Evolutionary conservation across 2,113 vertebrate species (phyloP).

Genomic region (Chascanopsetta lugubris): DNA sequence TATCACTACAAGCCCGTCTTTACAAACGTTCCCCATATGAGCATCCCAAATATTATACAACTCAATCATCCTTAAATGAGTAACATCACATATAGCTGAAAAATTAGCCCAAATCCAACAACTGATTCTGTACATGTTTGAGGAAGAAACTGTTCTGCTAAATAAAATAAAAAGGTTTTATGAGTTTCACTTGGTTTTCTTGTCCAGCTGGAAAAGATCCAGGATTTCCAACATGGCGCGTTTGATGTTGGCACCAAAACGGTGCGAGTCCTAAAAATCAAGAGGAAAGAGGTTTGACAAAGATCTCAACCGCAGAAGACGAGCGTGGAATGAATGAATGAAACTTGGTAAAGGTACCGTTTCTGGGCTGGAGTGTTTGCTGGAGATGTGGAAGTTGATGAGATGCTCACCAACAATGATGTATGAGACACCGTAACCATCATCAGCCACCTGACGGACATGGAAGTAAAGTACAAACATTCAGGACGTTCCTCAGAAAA

Average conservation of each 20-base stretch:
- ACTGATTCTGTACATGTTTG: conserved; percentile 56
- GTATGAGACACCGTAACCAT: conserved; percentile 97
- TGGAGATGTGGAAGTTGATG: conserved; percentile 96
- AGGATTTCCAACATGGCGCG: conserved; percentile 89
- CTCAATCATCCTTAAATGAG: conserved; percentile 38
- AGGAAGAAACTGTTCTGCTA: conserved; percentile 24
- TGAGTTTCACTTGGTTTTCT: conserved; percentile 80
- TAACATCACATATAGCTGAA: conserved; percentile 49
- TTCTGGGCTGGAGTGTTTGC: conserved; percentile 92
- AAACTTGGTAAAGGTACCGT: conserved; percentile 83
- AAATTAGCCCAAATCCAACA: conserved; percentile 51
- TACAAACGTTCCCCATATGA: conserved; percentile 32
- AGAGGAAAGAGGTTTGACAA: background rate
- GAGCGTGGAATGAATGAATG: background rate
- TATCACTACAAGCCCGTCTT: conserved; percentile 9
- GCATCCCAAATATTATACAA: conserved; percentile 22
- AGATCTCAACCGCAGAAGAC: too few species aligned
- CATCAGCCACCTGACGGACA: conserved; percentile 89
- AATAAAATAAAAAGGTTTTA: background rate
- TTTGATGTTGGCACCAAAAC: conserved; percentile 88
- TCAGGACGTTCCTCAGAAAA: too few species aligned
- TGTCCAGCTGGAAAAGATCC: conserved; percentile 83
- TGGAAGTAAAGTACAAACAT: background rate
- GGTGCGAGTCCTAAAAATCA: conserved; percentile 88
- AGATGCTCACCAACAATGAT: conserved; percentile 89